phyloP scores from a whole-genome alignment of 2,888 invertebrate genomes.

The Plebejus argus region DNA sequence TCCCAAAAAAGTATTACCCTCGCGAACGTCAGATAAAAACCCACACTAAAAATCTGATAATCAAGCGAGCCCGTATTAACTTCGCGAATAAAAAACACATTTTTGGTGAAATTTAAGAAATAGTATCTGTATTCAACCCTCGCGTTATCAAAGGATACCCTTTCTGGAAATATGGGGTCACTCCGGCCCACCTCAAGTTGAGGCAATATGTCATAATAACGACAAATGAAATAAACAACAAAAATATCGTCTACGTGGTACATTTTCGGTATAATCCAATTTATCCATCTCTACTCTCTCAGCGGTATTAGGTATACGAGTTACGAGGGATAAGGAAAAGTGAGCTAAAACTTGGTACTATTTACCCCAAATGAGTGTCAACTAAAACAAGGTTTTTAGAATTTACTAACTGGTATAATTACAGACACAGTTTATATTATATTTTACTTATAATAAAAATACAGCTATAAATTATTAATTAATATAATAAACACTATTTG shows the following conservation, averaged over 20 bases:
- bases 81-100: neutral
- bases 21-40: neutral
- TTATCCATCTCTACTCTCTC: neutral
- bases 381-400: no score
- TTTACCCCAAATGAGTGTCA: no score
- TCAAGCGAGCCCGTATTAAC: neutral
- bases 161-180: constrained; percentile 25
- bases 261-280: neutral
- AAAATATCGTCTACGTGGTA: neutral
- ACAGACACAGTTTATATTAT: no score
- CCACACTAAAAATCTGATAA: neutral
- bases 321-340: neutral
- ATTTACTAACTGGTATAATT: no score
- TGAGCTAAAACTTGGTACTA: no score
- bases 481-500: no score
- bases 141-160: constrained; percentile 25
- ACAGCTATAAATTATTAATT: no score
- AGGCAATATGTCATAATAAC: constrained; percentile 20
- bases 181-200: neutral
- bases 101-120: constrained; percentile 2
- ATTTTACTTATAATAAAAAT: no score
- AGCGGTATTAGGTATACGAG: no score
- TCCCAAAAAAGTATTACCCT: neutral
- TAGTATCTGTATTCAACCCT: constrained; percentile 9
- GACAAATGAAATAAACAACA: neutral